phyloP scores from a whole-genome alignment of 2,888 invertebrate species.

The Reticulitermes lucifugus region DNA sequence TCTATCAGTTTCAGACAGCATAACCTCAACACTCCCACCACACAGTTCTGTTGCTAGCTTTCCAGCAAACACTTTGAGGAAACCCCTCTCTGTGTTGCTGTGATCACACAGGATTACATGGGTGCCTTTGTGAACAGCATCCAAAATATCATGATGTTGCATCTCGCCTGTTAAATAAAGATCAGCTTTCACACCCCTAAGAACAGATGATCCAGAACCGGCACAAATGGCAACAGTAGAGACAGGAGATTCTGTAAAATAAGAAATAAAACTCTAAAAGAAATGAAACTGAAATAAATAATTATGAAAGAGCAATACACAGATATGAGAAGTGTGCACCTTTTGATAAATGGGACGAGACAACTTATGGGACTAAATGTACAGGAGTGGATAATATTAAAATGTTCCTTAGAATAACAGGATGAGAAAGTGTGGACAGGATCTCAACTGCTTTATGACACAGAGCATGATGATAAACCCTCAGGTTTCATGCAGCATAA shows the following conservation, averaged over 20 bases:
- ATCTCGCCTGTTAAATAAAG: slow-evolving; percentile 91
- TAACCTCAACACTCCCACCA: slow-evolving; percentile 70
- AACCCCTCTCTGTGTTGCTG: slow-evolving; percentile 94
- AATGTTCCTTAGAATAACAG: too few relatives aligned
- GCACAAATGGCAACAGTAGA: slow-evolving; percentile 85
- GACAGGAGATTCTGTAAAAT: slow-evolving; percentile 67
- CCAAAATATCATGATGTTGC: slow-evolving; percentile 93
- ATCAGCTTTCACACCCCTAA: slow-evolving; percentile 79
- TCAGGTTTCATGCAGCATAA: too few relatives aligned
- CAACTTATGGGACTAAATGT: too few relatives aligned
- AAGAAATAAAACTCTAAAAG: slow-evolving; percentile 29
- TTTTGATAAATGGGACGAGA: too few relatives aligned
- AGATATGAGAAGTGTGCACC: too few relatives aligned
- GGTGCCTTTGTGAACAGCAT: slow-evolving; percentile 82
- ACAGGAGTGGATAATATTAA: too few relatives aligned
- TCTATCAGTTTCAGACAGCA: slow-evolving; percentile 77
- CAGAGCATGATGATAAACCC: too few relatives aligned
- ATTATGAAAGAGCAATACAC: too few relatives aligned
- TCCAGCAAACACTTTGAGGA: slow-evolving; percentile 72
- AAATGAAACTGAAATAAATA: neutral
- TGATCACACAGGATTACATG: slow-evolving; percentile 92
- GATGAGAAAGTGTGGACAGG: too few relatives aligned
- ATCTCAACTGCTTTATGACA: too few relatives aligned
- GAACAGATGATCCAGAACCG: slow-evolving; percentile 86
- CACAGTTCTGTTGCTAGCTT: slow-evolving; percentile 58